phyloP scores from a whole-genome alignment of 37 sponge, comb jelly and placozoan species.

The Halichondria panicea region DNA sequence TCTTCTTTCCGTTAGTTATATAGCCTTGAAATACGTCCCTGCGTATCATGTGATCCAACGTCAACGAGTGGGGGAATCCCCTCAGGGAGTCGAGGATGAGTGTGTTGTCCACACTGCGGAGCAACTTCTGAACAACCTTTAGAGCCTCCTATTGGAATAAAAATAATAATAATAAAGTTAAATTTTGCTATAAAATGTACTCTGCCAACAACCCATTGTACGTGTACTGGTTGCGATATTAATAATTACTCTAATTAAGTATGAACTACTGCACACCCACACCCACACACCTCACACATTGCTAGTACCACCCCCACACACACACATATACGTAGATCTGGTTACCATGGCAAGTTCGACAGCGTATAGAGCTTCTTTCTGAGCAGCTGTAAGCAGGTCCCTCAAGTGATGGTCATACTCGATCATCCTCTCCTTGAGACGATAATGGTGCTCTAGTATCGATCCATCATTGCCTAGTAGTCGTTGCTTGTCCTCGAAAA shows the following conservation, averaged over 20 bases:
- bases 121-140: background rate
- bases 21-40: slow-evolving; percentile 40
- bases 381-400: slow-evolving; percentile 50
- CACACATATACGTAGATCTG: too few species aligned
- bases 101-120: slow-evolving; percentile 17
- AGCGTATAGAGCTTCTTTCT: slow-evolving; percentile 66
- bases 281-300: too few species aligned
- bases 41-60: slow-evolving; percentile 19
- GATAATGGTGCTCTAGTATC: slow-evolving; percentile 8
- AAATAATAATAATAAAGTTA: too few species aligned
- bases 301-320: too few species aligned
- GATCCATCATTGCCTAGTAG: slow-evolving; percentile 10
- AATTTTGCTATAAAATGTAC: too few species aligned
- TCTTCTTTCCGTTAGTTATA: slow-evolving; percentile 16
- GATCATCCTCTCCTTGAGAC: slow-evolving; percentile 18
- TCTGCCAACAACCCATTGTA: too few species aligned
- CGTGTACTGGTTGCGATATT: too few species aligned
- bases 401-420: slow-evolving; percentile 3
- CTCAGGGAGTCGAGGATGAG: slow-evolving; percentile 3
- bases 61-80: slow-evolving; percentile 12
- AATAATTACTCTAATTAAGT: too few species aligned
- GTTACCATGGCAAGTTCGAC: slow-evolving; percentile 41
- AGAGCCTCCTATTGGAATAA: slow-evolving; percentile 28
- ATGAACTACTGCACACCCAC: too few species aligned
- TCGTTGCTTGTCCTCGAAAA: slow-evolving; percentile 48